Evolutionary conservation across 64 coral and sea anemone species (phyloP).

Genomic region (Pocillopora damicornis): DNA sequence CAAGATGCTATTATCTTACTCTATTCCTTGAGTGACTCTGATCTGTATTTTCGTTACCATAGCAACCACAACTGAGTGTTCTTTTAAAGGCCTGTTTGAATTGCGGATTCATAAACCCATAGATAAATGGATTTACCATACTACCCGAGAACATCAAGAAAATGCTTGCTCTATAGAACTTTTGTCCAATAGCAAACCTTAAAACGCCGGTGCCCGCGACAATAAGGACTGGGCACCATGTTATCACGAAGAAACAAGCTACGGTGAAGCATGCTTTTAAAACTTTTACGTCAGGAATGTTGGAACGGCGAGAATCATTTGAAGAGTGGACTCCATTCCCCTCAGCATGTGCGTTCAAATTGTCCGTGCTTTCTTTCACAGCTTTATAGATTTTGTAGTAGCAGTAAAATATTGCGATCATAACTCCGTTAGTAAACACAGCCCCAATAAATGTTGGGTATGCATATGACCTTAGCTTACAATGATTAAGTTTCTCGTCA

Average conservation of each 20-base stretch:
- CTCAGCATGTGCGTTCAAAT: constrained; percentile 12
- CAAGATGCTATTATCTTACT: background rate
- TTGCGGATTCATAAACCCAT: constrained; percentile 54
- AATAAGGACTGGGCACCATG: constrained; percentile 26
- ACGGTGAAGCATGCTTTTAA: constrained; percentile 50
- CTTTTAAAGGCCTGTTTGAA: constrained; percentile 54
- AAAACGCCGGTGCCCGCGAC: constrained; percentile 5
- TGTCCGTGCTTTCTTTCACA: constrained; percentile 18
- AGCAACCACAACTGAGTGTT: background rate
- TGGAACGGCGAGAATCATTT: background rate
- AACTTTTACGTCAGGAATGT: constrained; percentile 25
- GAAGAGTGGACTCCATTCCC: background rate
- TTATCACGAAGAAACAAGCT: constrained; percentile 46
- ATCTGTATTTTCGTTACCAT: background rate
- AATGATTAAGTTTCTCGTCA: constrained; percentile 4
- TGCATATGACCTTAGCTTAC: constrained; percentile 24
- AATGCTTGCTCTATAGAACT: constrained; percentile 11
- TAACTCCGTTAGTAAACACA: constrained; percentile 6
- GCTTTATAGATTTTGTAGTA: constrained; percentile 48
- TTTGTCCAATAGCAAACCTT: background rate
- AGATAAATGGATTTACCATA: constrained; percentile 59
- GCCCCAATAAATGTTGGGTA: constrained; percentile 37
- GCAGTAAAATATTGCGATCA: constrained; percentile 42
- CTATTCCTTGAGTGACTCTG: background rate
- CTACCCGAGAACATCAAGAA: constrained; percentile 51